Base-by-base conservation (phyloP, 2,888 invertebrate genomes). In the Cheilosia impressa region DNA sequence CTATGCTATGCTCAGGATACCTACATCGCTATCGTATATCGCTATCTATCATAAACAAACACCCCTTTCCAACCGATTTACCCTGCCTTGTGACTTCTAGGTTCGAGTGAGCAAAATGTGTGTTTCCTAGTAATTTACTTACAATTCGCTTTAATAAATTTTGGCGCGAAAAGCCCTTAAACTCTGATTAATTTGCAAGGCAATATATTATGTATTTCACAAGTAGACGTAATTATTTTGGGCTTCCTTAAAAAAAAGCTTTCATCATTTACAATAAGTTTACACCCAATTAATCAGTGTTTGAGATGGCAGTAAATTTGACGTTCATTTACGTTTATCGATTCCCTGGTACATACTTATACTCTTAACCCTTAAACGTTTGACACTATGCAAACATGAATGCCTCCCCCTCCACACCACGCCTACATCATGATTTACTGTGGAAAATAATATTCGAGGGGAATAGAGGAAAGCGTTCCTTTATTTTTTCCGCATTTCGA, bases 331-430 rank as follows among this genome's bases (percentile, higher is more conserved):
- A 9, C 9, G 2, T 9, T n/a, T 17, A 45, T 47, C 1, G 47
- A 10, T 47, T 19, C 38, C 13, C 10, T 4, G 4, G 13, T 13
- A 31, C 15, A 41, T 52, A n/a, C 13, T 34, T 50, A n/a, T 13
- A 41, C 34, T 60, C 50, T 50, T 62, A 73, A 73, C 73, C 47
- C 73, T 57, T 73, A 24, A 34, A 47, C 38, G 63, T n/a, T 47
- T 57, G 73, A 57, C 63, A 50, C 45, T 57, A 47, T 22, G 73
- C 38, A 47, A 57, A 73, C 47, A 15, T 15, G 58, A 66, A 66
- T 66, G 50, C 65, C 31, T 17, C 31, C 5, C 2, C 31, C 31
- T 0, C 31, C 9, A 7, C 19, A 1, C 31, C 9, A 31, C 2
- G 19, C n/a, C 47, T 47, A 50, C 34, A 38, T 38, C 22, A 47